These are phyloP conservation scores for Podotricha telesiphe DNA, from an alignment of 2,888 invertebrate genomes.

Conservation along the genomic window DNA sequence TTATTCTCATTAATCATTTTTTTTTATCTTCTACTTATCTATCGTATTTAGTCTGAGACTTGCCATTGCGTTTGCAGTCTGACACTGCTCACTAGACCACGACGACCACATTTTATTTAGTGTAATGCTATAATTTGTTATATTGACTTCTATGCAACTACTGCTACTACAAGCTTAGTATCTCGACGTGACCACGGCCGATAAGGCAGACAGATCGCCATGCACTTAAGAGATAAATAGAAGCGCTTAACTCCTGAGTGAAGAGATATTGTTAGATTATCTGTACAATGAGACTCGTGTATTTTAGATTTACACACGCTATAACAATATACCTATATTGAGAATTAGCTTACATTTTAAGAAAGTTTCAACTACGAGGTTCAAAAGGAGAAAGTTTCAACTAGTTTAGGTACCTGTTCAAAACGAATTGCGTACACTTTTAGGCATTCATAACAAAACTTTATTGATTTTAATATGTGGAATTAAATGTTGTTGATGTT, in stretches of 20 bases:
- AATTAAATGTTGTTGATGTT: no score
- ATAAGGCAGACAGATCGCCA: conserved; percentile 47
- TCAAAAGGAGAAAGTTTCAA: not conserved
- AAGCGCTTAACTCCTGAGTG: conserved; percentile 37
- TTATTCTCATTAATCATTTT: no score
- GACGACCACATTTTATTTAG: not conserved
- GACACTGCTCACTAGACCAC: no score
- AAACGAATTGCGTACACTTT: no score
- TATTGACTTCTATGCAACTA: conserved; percentile 11
- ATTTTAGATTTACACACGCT: conserved; percentile 21
- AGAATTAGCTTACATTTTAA: not conserved
- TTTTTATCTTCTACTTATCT: no score
- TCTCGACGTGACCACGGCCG: conserved; percentile 32
- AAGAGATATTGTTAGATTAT: conserved; percentile 34
- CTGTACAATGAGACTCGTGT: conserved; percentile 24
- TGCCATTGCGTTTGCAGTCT: no score
- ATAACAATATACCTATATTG: not conserved
- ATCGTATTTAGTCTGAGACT: no score
- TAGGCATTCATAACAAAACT: no score
- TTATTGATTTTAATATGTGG: no score
- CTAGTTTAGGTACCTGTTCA: not conserved
- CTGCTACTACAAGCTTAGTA: conserved; percentile 24
- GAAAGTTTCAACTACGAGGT: no score
- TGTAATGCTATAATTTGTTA: conserved; percentile 7
- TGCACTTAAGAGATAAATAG: conserved; percentile 42